Base-by-base conservation (phyloP, 1,140 invertebrate species). In the Aphaenogaster ashmeadi region DNA sequence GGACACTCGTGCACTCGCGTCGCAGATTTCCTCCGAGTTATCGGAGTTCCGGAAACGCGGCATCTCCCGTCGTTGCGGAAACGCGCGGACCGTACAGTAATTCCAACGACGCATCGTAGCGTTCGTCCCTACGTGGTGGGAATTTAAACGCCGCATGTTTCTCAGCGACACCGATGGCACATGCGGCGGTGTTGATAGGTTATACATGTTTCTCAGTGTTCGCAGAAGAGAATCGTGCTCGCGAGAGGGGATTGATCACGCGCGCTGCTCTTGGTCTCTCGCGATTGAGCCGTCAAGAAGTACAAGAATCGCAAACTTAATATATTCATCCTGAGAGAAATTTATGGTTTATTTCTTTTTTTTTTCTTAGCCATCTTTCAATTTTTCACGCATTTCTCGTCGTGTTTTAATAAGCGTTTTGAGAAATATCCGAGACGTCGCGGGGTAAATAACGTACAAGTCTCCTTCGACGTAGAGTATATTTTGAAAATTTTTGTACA, bases 401-500 rank as follows among this genome's bases (percentile, higher is more conserved):
- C 7, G 6, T 11, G 21, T 66, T 66, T 2, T 44, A 27, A 27
- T 27, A 27, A 27, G 5, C 15, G 4, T 4, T 44, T 67, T 67
- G 18, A 67, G n/a, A 33, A 74, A 56, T 56, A 74, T 38, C 3
- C 1, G 21, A 50, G 11, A 67, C 3, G 4, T 38, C 21, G 9
- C 13, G 9, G 33, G 0, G 8, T 15, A 18, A 74, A 38, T 21
- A 41, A 74, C 33, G 6, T 15, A 7, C 18, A 27, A 38, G 9
- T 56, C 38, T 27, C 5, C 13, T 27, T 44, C 6, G 13, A 15
- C 5, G 15, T 7, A 15, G 58, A 33, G 8, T 67, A 36, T 56
- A 13, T 27, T 75, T 75, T 58, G 11, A 75, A 75, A 41, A 5
- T 15, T 58, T 75, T 58, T 74, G 27, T 38, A 56, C 56, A 9